Percentiles rank a stretch among this genome's conserved stretches.
These are phyloP conservation scores for Eupithecia abbreviata DNA, from an alignment of 2,888 invertebrate species.

Conservation along the genomic window DNA sequence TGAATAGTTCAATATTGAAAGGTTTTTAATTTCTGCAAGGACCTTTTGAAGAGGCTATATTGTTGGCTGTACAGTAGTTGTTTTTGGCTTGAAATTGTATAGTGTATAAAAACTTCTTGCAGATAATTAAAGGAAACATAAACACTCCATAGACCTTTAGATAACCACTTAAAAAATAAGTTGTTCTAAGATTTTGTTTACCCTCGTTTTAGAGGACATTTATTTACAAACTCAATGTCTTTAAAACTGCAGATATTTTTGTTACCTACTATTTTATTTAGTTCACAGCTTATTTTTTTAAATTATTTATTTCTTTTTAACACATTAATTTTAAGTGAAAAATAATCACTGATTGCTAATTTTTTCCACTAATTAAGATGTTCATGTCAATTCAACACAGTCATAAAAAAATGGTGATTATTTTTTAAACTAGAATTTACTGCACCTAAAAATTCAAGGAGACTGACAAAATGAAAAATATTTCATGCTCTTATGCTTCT, in stretches of 20 bases:
- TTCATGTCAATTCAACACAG: background rate
- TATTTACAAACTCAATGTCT: constrained; percentile 42
- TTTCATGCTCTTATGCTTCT: background rate
- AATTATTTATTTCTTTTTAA: constrained; percentile 51
- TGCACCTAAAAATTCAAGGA: constrained; percentile 51
- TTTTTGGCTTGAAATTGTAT: constrained; percentile 75
- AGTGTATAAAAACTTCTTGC: constrained; percentile 56
- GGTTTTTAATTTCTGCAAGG: constrained; percentile 50
- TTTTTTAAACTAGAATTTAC: constrained; percentile 52
- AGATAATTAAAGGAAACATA: constrained; percentile 53
- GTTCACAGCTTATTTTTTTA: constrained; percentile 79
- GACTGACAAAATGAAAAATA: constrained; percentile 6
- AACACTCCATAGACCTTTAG: constrained; percentile 59
- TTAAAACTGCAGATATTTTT: constrained; percentile 47
- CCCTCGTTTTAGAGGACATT: constrained; percentile 47
- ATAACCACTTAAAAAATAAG: constrained; percentile 78
- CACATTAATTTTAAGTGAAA: constrained; percentile 64
- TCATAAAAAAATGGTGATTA: constrained; percentile 32
- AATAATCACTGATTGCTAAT: constrained; percentile 54
- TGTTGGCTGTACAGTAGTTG: constrained; percentile 79
- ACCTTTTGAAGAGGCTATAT: constrained; percentile 63
- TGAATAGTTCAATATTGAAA: constrained; percentile 12
- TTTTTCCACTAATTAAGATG: background rate
- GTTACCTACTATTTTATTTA: constrained; percentile 57
- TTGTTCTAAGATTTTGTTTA: constrained; percentile 67